Percentiles rank a stretch among this genome's conserved stretches.
Evolutionary conservation across 2,113 vertebrate genomes (phyloP).

Genomic region (Cariama cristata): DNA sequence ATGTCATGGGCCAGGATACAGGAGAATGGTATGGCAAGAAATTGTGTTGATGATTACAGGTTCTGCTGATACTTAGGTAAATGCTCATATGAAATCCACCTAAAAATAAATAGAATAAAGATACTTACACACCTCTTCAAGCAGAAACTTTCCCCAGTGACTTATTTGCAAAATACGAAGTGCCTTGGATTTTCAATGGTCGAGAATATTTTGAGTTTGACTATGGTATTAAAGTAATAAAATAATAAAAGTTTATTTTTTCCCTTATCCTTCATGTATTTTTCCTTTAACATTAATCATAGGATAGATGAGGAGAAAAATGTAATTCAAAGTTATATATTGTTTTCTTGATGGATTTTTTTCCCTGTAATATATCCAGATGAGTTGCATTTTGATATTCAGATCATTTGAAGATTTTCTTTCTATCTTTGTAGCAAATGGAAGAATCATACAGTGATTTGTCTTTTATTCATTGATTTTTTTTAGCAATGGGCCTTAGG

Average conservation of each 20-base stretch:
- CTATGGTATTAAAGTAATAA: not conserved
- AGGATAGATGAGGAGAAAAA: not conserved
- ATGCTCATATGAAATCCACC: not conserved
- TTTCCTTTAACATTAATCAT: not conserved
- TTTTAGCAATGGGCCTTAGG: not conserved
- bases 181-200: not conserved
- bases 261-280: not conserved
- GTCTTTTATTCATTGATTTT: not conserved
- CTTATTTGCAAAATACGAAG: not conserved
- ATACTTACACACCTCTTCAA: not conserved
- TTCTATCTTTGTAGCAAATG: not conserved
- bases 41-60: not conserved
- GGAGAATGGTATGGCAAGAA: not conserved
- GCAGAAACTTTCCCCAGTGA: not conserved
- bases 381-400: not conserved
- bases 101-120: not conserved
- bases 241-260: not conserved
- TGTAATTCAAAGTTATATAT: not conserved
- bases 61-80: not conserved
- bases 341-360: not conserved
- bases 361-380: not conserved
- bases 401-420: not conserved
- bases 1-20: not conserved
- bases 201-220: not conserved
- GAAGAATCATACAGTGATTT: not conserved